A percentile compares a stretch with the other conserved stretches of the same genome.
Conservation (phyloP, 2,888 invertebrate genomes). For the Scelioninae gen. 1 region DNA sequence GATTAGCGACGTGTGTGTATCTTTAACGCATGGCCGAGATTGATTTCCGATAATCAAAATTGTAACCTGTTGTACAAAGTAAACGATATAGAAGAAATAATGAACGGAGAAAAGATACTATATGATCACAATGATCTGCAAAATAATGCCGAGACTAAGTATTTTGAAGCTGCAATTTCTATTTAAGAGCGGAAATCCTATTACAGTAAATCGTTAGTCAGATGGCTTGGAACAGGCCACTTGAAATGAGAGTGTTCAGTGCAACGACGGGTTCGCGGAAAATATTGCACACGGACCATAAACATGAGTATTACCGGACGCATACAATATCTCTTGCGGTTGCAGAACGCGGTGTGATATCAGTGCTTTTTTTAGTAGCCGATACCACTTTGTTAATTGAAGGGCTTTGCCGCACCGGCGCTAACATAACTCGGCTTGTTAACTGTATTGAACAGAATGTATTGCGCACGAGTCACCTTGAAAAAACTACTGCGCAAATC, state of each 20-base stretch:
- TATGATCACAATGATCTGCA: no score
- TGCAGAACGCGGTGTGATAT: constrained; percentile 43
- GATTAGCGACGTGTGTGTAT: no score
- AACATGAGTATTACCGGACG: constrained; percentile 61
- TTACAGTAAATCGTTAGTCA: constrained; percentile 66
- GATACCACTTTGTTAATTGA: constrained; percentile 61
- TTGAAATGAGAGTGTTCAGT: constrained; percentile 57
- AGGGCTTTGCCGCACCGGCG: constrained; percentile 50
- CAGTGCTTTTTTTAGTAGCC: constrained; percentile 44
- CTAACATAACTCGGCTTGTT: constrained; percentile 60
- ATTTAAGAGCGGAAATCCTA: constrained; percentile 62
- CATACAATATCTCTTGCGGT: constrained; percentile 62
- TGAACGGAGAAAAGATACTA: no score
- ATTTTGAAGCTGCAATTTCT: no score
- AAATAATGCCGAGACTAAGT: no score
- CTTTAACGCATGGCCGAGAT: no score
- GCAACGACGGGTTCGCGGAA: constrained; percentile 56
- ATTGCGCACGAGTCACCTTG: background rate
- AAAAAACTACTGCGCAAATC: constrained; percentile 13
- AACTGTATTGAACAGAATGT: constrained; percentile 9
- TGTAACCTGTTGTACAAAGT: no score
- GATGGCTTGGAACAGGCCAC: constrained; percentile 63
- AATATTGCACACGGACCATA: constrained; percentile 60
- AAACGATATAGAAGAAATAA: no score
- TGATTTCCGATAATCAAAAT: no score